These are phyloP conservation scores for Conistra vaccinii DNA, from an alignment of 2,888 invertebrate species.

Conservation along the genomic window DNA sequence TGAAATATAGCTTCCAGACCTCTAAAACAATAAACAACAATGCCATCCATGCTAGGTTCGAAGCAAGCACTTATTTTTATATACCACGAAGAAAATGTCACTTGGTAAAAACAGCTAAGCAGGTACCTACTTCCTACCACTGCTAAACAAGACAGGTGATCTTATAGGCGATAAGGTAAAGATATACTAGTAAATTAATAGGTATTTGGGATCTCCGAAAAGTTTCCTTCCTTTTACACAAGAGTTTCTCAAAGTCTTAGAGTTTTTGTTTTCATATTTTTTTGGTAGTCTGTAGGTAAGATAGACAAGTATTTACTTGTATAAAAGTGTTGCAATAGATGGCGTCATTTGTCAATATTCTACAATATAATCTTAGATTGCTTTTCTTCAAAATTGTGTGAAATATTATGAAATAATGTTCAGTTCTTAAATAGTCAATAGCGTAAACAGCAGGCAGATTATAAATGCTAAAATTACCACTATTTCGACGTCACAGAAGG, in stretches of 20 bases:
- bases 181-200: background rate
- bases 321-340: constrained; percentile 32
- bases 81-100: background rate
- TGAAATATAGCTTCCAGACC: background rate
- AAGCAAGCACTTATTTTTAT: background rate
- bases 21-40: background rate
- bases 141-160: background rate
- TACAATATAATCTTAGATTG: constrained; percentile 13
- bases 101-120: too few species aligned
- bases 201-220: background rate
- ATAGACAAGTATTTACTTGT: background rate
- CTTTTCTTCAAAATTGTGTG: background rate
- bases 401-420: constrained; percentile 36
- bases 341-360: constrained; percentile 26
- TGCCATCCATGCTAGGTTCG: background rate
- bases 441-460: background rate
- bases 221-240: too few species aligned
- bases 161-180: background rate
- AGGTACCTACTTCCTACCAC: background rate
- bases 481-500: background rate
- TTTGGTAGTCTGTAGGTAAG: background rate
- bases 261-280: background rate
- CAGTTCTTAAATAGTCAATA: background rate
- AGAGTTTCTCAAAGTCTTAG: background rate
- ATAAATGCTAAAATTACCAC: background rate